phyloP scores from a whole-genome alignment of 2,888 invertebrate genomes.

The Drosophila tripunctata region DNA sequence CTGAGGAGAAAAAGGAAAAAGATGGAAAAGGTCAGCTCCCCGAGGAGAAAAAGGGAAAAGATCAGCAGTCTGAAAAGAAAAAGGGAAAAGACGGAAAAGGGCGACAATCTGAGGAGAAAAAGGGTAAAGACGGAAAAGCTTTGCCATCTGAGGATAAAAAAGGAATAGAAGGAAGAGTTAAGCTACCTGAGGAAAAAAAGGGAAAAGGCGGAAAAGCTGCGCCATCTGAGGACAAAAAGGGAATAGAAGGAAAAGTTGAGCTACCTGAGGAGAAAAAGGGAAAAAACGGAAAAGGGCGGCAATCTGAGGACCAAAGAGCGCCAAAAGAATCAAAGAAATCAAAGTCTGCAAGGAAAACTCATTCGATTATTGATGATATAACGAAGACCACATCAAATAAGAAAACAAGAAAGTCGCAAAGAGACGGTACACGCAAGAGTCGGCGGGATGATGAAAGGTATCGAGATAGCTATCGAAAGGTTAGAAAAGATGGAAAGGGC shows the following conservation, averaged over 20 bases:
- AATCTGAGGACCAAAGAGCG: neutral
- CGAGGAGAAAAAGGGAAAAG: too few species aligned
- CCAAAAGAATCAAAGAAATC: neutral
- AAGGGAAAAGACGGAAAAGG: neutral
- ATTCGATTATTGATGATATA: neutral
- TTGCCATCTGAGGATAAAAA: neutral
- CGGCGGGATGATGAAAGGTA: neutral
- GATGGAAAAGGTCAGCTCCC: too few species aligned
- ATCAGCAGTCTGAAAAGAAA: too few species aligned
- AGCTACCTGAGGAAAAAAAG: too few species aligned
- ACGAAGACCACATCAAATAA: neutral
- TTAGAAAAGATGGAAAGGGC: neutral
- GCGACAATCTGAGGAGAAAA: neutral
- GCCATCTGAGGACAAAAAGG: too few species aligned
- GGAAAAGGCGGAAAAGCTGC: too few species aligned
- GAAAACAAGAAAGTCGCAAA: neutral
- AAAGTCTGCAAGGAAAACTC: neutral
- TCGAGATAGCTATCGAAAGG: neutral
- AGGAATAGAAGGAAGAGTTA: too few species aligned
- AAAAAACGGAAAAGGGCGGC: too few species aligned
- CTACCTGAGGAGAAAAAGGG: too few species aligned
- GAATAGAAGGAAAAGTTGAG: too few species aligned
- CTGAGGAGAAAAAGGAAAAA: too few species aligned
- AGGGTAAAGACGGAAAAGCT: neutral
- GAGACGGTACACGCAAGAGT: neutral